These are phyloP conservation scores for Argyresthia albistria DNA, from an alignment of 2,888 invertebrate species.

Conservation along the genomic window DNA sequence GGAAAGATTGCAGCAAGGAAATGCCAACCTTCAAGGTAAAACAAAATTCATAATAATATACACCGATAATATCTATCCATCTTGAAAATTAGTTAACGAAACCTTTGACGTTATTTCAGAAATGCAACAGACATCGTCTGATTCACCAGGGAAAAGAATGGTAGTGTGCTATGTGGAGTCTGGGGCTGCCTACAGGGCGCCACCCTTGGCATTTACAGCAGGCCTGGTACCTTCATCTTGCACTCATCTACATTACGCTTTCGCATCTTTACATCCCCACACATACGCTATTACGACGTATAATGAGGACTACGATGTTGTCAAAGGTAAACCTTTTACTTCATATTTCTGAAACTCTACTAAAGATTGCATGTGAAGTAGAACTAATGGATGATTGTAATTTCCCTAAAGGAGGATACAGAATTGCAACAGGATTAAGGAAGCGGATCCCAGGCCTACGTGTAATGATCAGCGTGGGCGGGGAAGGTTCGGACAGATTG, in stretches of 20 bases:
- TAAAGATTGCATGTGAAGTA: no score
- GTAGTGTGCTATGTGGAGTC: slow-evolving; percentile 82
- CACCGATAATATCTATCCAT: not conserved
- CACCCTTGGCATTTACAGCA: slow-evolving; percentile 77
- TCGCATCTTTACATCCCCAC: slow-evolving; percentile 79
- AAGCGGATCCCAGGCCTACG: slow-evolving; percentile 76
- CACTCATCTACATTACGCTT: slow-evolving; percentile 82
- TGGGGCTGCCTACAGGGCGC: slow-evolving; percentile 76
- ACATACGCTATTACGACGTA: slow-evolving; percentile 74
- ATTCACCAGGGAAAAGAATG: slow-evolving; percentile 32
- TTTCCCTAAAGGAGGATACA: slow-evolving; percentile 75
- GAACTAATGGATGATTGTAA: no score
- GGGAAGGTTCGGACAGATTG: slow-evolving; percentile 74
- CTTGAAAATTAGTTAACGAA: not conserved
- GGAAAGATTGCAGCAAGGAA: slow-evolving; percentile 53
- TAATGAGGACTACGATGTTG: slow-evolving; percentile 79
- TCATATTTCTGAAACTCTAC: no score
- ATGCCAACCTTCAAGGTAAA: slow-evolving; percentile 58
- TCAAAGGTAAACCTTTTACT: slow-evolving; percentile 70
- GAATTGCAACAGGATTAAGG: slow-evolving; percentile 78
- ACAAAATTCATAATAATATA: not conserved
- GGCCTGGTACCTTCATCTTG: slow-evolving; percentile 78
- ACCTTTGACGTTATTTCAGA: slow-evolving; percentile 19
- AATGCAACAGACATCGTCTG: slow-evolving; percentile 49
- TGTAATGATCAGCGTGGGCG: slow-evolving; percentile 82